Conservation (phyloP, 2,797 vertebrate genomes). For the Echeneis naucrates region DNA sequence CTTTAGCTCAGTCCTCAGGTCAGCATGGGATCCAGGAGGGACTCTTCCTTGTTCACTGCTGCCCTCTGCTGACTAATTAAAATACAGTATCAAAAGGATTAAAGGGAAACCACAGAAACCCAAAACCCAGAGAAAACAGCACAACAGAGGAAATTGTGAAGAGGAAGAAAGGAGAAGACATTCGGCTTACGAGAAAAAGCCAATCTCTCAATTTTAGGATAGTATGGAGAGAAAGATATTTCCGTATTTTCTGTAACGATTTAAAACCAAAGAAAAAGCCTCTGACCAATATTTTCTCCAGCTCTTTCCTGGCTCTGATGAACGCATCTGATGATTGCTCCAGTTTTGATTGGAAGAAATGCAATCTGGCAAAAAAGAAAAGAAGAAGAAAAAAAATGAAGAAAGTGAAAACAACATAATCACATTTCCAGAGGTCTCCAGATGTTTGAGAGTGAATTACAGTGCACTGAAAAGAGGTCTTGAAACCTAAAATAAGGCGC, state of each 20-base stretch:
- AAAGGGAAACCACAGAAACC: conserved; percentile 13
- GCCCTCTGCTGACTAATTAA: conserved; percentile 89
- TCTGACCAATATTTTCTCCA: conserved; percentile 85
- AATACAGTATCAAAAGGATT: conserved; percentile 54
- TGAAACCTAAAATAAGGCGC: neutral
- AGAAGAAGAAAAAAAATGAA: conserved; percentile 40
- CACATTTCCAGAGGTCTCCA: conserved; percentile 14
- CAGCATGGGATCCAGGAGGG: conserved; percentile 40
- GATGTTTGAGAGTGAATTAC: neutral
- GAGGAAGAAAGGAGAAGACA: conserved; percentile 29
- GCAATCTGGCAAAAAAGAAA: conserved; percentile 76
- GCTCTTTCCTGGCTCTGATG: conserved; percentile 80
- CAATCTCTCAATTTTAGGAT: conserved; percentile 47
- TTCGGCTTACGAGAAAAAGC: conserved; percentile 50
- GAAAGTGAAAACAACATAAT: neutral
- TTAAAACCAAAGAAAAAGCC: conserved; percentile 58
- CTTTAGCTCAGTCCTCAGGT: conserved; percentile 80
- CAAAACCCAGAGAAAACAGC: too few relatives aligned
- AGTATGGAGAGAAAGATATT: conserved; percentile 57
- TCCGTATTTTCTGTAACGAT: conserved; percentile 64
- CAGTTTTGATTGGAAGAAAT: conserved; percentile 79
- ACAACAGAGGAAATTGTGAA: neutral
- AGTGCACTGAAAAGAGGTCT: neutral
- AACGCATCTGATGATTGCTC: conserved; percentile 79
- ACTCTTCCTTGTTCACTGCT: conserved; percentile 89